Conservation (phyloP, 1,140 invertebrate species). For the Trichonephila clavata region DNA sequence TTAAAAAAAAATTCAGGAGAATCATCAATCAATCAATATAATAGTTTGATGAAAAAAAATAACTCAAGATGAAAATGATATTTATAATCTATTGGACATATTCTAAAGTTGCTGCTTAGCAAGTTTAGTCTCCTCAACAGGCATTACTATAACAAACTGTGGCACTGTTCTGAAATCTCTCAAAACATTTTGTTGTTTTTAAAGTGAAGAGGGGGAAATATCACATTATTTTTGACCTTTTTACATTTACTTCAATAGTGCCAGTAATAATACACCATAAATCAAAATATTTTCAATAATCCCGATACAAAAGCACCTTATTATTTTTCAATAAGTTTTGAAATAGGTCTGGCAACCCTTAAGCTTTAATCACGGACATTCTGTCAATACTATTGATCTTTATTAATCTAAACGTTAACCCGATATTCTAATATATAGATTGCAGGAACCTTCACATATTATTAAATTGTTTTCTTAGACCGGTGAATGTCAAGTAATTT, state of each 20-base stretch:
- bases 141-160: too few relatives aligned
- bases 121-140: too few relatives aligned
- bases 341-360: background rate
- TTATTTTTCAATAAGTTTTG: conserved; percentile 33
- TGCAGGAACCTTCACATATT: conserved; percentile 5
- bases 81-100: too few relatives aligned
- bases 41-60: too few relatives aligned
- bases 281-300: conserved; percentile 32
- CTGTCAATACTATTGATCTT: conserved; percentile 34
- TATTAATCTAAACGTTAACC: conserved; percentile 4
- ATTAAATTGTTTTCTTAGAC: conserved; percentile 44
- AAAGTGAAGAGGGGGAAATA: background rate
- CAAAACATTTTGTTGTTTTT: background rate
- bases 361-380: conserved; percentile 2
- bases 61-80: too few relatives aligned
- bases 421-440: background rate
- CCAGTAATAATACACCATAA: background rate
- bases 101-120: too few relatives aligned
- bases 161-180: too few relatives aligned
- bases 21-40: too few relatives aligned
- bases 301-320: conserved; percentile 1
- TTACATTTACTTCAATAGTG: background rate
- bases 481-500: conserved; percentile 21
- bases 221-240: background rate
- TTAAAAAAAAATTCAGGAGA: too few relatives aligned